Conservation (phyloP, 2,888 invertebrate species). For the Crocallis elinguaria region DNA sequence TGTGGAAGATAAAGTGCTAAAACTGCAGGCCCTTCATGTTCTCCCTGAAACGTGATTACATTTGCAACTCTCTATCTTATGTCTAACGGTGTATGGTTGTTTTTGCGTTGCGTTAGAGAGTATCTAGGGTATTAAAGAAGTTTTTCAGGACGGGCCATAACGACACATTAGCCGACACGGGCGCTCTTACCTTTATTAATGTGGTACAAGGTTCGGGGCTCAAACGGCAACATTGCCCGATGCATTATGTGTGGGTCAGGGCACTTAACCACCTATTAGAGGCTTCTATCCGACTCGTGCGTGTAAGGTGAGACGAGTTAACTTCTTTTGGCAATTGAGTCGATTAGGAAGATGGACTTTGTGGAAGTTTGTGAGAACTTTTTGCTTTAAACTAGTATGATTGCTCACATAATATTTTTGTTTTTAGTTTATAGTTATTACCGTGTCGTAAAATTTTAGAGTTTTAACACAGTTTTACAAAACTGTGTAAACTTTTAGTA, state of each 20-base stretch:
- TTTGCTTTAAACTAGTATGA: not conserved
- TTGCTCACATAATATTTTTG: too few species aligned
- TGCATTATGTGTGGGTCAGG: constrained; percentile 60
- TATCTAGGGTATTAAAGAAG: constrained; percentile 64
- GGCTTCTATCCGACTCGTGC: constrained; percentile 42
- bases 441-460: too few species aligned
- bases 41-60: constrained; percentile 63
- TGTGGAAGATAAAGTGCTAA: constrained; percentile 50
- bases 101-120: constrained; percentile 42
- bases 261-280: constrained; percentile 60
- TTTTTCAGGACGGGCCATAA: constrained; percentile 79
- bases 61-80: constrained; percentile 46
- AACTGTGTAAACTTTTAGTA: too few species aligned
- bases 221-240: constrained; percentile 46
- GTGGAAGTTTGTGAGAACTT: not conserved
- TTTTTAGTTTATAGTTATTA: too few species aligned
- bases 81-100: constrained; percentile 36
- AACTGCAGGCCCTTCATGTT: constrained; percentile 66
- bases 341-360: constrained; percentile 12
- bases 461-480: too few species aligned
- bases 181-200: constrained; percentile 81
- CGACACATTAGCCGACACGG: constrained; percentile 79
- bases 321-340: constrained; percentile 25
- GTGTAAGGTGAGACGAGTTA: constrained; percentile 29
- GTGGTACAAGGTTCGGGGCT: constrained; percentile 75